These are phyloP conservation scores for Tetrax tetrax DNA, from an alignment of 2,113 vertebrate genomes.

Conservation along the genomic window DNA sequence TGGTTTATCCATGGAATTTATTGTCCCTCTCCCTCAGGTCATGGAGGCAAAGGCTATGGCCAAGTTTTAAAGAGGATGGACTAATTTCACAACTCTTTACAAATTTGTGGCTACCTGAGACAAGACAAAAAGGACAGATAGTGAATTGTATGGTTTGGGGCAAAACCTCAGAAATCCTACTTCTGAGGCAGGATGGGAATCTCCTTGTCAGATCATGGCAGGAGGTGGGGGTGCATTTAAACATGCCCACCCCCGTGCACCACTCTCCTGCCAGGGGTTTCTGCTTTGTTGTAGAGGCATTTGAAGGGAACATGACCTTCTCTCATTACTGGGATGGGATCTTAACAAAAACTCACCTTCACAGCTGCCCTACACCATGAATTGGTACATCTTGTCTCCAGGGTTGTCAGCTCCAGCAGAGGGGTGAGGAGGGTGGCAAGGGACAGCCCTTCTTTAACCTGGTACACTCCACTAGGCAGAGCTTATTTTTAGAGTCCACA, in stretches of 20 bases:
- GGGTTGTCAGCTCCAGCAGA: not conserved
- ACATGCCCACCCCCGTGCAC: not conserved
- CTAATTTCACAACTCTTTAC: not conserved
- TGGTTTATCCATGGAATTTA: not conserved
- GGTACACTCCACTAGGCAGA: not conserved
- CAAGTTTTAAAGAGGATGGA: not conserved
- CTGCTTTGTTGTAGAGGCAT: not conserved
- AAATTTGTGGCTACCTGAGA: not conserved
- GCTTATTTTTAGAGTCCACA: not conserved
- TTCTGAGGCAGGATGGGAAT: not conserved
- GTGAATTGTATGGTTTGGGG: not conserved
- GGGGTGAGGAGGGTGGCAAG: not conserved
- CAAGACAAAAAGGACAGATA: not conserved
- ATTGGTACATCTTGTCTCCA: not conserved
- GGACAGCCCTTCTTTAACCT: not conserved
- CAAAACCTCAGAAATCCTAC: not conserved
- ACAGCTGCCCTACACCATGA: not conserved
- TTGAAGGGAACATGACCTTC: not conserved
- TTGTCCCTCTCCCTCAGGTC: not conserved
- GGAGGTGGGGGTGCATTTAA: not conserved
- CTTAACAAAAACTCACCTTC: not conserved
- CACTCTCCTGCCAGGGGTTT: not conserved
- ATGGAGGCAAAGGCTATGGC: not conserved
- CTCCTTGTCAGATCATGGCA: not conserved
- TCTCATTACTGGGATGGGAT: not conserved